Percentiles rank a stretch among this genome's conserved stretches.
Conservation (phyloP, 2,888 invertebrate species). For the Poecilobothrus nobilitatus region DNA sequence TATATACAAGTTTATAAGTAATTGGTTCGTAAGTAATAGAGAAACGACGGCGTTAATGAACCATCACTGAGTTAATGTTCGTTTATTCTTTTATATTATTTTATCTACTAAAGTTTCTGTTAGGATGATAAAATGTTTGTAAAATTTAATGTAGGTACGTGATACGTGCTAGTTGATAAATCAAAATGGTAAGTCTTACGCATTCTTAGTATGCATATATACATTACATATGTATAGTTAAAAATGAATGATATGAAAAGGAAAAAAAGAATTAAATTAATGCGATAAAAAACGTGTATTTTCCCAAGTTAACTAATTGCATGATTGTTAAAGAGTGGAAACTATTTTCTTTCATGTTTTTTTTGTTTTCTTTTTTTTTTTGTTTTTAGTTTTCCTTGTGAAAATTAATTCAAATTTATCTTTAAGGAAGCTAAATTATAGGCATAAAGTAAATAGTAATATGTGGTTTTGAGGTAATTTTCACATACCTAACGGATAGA, state of each 20-base stretch:
- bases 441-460: not conserved
- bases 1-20: not conserved
- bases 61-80: not conserved
- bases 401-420: conserved; percentile 1
- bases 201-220: too few species aligned
- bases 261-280: not conserved
- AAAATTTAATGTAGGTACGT: not conserved
- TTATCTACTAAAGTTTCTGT: not conserved
- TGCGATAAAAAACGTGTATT: conserved; percentile 1
- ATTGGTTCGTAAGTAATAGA: not conserved
- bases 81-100: too few species aligned
- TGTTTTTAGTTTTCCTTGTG: not conserved
- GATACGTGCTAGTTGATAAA: not conserved
- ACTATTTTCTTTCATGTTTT: not conserved
- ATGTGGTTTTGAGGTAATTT: not conserved
- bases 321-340: conserved; percentile 4
- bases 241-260: not conserved
- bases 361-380: not conserved
- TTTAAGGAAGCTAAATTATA: not conserved
- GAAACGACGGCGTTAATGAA: not conserved
- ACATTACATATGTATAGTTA: too few species aligned
- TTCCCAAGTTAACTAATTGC: conserved; percentile 6
- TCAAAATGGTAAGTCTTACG: too few species aligned
- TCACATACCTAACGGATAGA: not conserved
- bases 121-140: not conserved